phyloP scores from a whole-genome alignment of 1,140 invertebrate species.

The Musca vetustissima region DNA sequence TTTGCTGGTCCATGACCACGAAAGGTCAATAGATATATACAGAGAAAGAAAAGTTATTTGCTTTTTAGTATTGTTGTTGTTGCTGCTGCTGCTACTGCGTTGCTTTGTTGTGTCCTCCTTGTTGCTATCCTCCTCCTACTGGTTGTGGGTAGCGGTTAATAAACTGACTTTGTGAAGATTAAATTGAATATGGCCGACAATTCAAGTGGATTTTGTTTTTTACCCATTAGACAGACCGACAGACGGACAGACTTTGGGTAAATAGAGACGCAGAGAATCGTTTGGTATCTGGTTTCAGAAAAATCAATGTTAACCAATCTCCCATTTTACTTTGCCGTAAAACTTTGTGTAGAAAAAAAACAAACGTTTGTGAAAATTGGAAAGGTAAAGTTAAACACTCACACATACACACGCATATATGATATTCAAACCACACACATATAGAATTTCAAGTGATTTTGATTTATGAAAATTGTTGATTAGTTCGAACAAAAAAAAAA shows the following conservation, averaged over 20 bases:
- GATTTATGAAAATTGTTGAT: slow-evolving; percentile 20
- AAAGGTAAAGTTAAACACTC: no score
- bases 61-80: no score
- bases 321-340: no score
- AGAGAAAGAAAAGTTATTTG: slow-evolving; percentile 5
- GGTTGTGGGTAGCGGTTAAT: not conserved
- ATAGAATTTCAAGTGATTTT: not conserved
- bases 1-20: not conserved
- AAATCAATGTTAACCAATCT: no score
- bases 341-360: not conserved
- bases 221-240: not conserved
- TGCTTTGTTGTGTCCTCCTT: no score
- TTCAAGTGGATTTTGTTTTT: slow-evolving; percentile 6
- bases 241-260: no score
- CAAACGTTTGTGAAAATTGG: not conserved
- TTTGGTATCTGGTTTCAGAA: no score
- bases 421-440: not conserved
- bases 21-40: slow-evolving; percentile 14
- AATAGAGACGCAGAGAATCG: no score
- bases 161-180: slow-evolving; percentile 17
- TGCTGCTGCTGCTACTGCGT: no score
- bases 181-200: not conserved
- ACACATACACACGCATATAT: no score
- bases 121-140: no score
- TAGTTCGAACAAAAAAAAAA: no score